Conservation (phyloP, 2,888 invertebrate species). For the Archips crataeganus region DNA sequence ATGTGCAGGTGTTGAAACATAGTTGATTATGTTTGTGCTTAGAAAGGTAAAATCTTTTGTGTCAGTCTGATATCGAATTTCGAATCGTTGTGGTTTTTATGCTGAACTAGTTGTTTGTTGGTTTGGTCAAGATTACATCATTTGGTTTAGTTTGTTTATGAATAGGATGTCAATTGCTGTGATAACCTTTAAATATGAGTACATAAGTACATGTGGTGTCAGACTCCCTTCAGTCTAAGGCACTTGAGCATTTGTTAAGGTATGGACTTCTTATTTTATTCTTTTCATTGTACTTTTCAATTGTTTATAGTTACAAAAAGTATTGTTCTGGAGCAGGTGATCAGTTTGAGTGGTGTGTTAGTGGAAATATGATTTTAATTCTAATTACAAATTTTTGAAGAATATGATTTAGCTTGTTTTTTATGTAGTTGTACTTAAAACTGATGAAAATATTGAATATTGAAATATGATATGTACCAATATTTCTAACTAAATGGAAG, state of each 20-base stretch:
- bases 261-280: slow-evolving; percentile 12
- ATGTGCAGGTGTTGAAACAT: slow-evolving; percentile 52
- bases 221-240: slow-evolving; percentile 24
- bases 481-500: no score
- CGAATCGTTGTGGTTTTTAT: slow-evolving; percentile 13
- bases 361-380: neutral
- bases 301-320: neutral
- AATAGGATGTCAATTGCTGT: slow-evolving; percentile 24
- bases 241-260: slow-evolving; percentile 11
- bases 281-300: neutral
- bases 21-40: slow-evolving; percentile 69
- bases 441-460: no score
- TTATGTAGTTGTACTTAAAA: no score
- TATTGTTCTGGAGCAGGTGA: neutral
- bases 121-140: slow-evolving; percentile 34
- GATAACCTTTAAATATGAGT: slow-evolving; percentile 40
- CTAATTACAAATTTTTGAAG: neutral
- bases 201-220: slow-evolving; percentile 33
- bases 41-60: slow-evolving; percentile 65
- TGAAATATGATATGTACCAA: no score
- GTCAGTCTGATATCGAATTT: slow-evolving; percentile 24
- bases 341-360: neutral
- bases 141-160: slow-evolving; percentile 30
- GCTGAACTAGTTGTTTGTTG: neutral
- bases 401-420: no score